These are phyloP conservation scores for Drosophila bunnanda DNA, from an alignment of 2,888 invertebrate species.

Conservation along the genomic window DNA sequence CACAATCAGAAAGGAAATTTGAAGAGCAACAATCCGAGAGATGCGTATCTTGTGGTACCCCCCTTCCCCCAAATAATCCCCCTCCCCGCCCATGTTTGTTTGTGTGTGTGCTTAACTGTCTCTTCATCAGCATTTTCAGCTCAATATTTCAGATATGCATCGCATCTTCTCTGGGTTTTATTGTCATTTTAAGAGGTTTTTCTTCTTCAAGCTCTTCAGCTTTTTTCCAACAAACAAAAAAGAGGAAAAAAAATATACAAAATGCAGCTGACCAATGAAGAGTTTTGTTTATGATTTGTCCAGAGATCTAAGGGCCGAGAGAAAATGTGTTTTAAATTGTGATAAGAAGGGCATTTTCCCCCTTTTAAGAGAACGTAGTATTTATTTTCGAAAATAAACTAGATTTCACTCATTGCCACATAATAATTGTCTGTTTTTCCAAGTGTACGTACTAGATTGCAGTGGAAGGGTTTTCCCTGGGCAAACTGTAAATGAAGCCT, in stretches of 20 bases:
- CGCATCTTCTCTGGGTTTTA: slow-evolving; percentile 49
- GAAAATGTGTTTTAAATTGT: slow-evolving; percentile 74
- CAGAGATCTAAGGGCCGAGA: slow-evolving; percentile 64
- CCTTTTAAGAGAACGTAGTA: no score
- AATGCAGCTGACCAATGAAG: slow-evolving; percentile 25
- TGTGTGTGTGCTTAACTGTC: slow-evolving; percentile 20
- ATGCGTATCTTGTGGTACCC: slow-evolving; percentile 65
- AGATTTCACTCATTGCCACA: background rate
- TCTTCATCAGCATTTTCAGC: slow-evolving; percentile 19
- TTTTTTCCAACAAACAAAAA: background rate
- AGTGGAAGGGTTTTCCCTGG: background rate
- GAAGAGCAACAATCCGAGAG: slow-evolving; percentile 68
- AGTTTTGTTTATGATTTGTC: slow-evolving; percentile 79
- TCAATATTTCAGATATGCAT: slow-evolving; percentile 64
- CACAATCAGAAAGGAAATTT: slow-evolving; percentile 28
- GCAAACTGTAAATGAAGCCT: slow-evolving; percentile 24
- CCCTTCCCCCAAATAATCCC: slow-evolving; percentile 13
- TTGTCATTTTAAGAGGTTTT: slow-evolving; percentile 42
- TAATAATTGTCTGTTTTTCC: background rate
- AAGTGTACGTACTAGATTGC: background rate
- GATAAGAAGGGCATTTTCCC: slow-evolving; percentile 40
- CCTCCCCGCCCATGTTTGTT: background rate
- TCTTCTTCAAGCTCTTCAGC: slow-evolving; percentile 36
- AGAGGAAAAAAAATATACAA: slow-evolving; percentile 13
- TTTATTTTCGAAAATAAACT: background rate